Conservation (phyloP, 2,113 vertebrate species). For the Bufo bufo region DNA sequence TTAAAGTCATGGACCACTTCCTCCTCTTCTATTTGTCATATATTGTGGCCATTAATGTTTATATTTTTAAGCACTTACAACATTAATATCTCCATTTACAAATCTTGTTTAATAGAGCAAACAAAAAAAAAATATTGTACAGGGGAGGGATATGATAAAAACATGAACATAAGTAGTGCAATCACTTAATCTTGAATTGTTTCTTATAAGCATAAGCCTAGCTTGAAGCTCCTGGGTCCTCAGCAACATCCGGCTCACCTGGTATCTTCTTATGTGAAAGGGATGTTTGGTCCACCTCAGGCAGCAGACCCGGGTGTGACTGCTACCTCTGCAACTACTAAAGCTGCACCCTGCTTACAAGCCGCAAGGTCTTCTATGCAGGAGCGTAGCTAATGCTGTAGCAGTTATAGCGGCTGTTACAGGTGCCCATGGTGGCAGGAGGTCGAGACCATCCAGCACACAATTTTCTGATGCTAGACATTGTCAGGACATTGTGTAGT, state of each 20-base stretch:
- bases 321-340: no score
- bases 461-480: no score
- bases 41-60: slow-evolving; percentile 39
- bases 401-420: no score
- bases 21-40: slow-evolving; percentile 70
- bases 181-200: background rate
- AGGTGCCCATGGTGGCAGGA: no score
- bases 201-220: background rate
- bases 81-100: slow-evolving; percentile 12
- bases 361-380: no score
- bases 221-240: background rate
- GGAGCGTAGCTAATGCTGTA: no score
- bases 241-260: no score
- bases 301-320: no score
- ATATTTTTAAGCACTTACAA: slow-evolving; percentile 14
- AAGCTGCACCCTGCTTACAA: no score
- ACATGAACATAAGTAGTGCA: background rate
- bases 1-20: slow-evolving; percentile 77
- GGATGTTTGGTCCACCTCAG: background rate
- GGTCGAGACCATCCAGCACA: no score
- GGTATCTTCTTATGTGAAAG: no score
- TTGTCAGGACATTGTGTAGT: no score
- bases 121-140: background rate
- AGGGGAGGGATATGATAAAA: background rate
- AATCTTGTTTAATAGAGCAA: slow-evolving; percentile 12